These are phyloP conservation scores for Catocala nupta DNA, from an alignment of 2,888 invertebrate genomes.

Conservation along the genomic window DNA sequence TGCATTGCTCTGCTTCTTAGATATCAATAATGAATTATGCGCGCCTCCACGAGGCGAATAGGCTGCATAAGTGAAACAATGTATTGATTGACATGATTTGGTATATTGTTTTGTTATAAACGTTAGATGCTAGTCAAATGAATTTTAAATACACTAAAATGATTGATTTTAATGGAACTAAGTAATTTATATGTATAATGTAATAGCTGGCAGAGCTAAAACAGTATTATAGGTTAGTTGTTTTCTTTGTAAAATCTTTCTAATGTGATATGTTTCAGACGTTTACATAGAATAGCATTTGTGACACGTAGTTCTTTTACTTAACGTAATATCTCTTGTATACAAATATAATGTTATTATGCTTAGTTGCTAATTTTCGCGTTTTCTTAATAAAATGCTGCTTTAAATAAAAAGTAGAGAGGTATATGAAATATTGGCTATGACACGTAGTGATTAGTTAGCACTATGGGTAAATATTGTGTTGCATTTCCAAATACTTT, in stretches of 20 bases:
- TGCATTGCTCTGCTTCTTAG: constrained; percentile 41
- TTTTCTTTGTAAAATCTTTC: constrained; percentile 75
- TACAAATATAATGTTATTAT: constrained; percentile 35
- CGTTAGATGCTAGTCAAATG: constrained; percentile 85
- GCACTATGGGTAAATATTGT: constrained; percentile 38
- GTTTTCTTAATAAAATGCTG: constrained; percentile 25
- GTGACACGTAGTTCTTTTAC: constrained; percentile 43
- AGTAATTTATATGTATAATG: constrained; percentile 66
- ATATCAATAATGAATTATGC: constrained; percentile 14
- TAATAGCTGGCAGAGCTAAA: constrained; percentile 74
- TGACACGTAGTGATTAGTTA: constrained; percentile 43
- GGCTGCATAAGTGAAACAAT: constrained; percentile 23
- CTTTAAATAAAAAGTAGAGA: constrained; percentile 32
- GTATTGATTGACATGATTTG: constrained; percentile 19
- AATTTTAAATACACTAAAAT: constrained; percentile 74
- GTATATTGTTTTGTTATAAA: constrained; percentile 60
- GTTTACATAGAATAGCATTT: constrained; percentile 61
- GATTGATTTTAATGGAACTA: constrained; percentile 74
- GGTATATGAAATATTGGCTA: constrained; percentile 40
- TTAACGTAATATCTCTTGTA: constrained; percentile 35
- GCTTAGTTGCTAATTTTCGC: constrained; percentile 43
- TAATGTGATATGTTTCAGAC: constrained; percentile 75
- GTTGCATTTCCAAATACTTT: constrained; percentile 50
- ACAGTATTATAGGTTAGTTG: constrained; percentile 86
- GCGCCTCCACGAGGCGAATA: constrained; percentile 20